Base-by-base conservation (phyloP, 2,113 vertebrate species). In the Myotis lucifugus region DNA sequence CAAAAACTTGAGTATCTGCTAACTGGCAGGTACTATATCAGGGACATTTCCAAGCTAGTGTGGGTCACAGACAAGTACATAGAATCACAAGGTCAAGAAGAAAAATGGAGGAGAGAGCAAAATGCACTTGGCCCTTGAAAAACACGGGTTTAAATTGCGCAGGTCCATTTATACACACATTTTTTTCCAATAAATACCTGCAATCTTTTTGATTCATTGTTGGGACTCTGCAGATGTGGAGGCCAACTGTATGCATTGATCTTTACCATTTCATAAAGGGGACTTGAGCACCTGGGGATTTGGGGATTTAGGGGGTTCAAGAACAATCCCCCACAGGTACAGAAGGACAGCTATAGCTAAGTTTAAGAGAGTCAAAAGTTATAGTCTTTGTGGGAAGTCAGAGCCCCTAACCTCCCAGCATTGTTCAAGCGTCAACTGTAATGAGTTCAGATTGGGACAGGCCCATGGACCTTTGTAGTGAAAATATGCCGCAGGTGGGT, bases 1-100 rank as follows among this genome's bases (percentile, higher is more conserved):
- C 95, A 89, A 83, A 92, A 87, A 89, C 50, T 29, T 32, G 70
- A 84, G 40, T 34, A 21, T 69, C 56, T 87, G 25, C 81, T 37
- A 37, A 86, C 17, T 85, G 6, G 18, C 48, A 88, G 37, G 50
- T 17, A 25, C 70, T 66, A 4, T 56, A 19, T 72, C 12, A 46
- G 52, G 85, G 67, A 64, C 25, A n/a, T 89, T 52, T 46, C 25
- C 23, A 40, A 18, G 66, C 64, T 56, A 37, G 48, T 34, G 21
- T 69, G 85, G 37, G 17, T 34, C 50, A 37, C 12, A 59, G n/a
- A 88, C 3, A 64, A 70, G 40, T 29, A 59, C 21, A n/a, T 2
- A n/a, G 21, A 32, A 54, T 25, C 70, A 25, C 46, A 59, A 56
- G 46, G 37, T 29, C 2, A 34, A 69, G 42, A 77, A 78, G n/a